These are phyloP conservation scores for Acrossocheilus fasciatus DNA, from an alignment of 2,797 vertebrate genomes.

Conservation along the genomic window DNA sequence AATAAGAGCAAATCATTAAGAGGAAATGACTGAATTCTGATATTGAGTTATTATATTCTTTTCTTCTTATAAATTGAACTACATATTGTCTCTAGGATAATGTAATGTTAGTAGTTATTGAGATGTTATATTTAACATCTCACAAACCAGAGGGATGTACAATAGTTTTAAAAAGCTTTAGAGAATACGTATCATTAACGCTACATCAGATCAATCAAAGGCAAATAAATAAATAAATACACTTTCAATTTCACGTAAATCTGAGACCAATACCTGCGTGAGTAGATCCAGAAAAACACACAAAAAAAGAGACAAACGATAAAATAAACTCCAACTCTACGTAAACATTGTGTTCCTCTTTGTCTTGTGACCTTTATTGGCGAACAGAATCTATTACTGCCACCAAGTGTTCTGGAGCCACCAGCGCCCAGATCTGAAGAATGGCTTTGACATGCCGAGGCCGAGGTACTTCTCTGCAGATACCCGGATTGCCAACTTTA, in stretches of 20 bases:
- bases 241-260: background rate
- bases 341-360: background rate
- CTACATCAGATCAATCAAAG: background rate
- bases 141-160: background rate
- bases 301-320: background rate
- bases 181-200: background rate
- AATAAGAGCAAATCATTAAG: background rate
- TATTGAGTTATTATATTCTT: background rate
- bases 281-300: background rate
- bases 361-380: background rate
- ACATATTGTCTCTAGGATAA: background rate
- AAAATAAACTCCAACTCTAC: background rate
- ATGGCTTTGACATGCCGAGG: too few species aligned
- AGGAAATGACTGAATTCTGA: background rate
- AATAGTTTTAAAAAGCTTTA: background rate
- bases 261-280: background rate
- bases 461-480: too few species aligned
- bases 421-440: background rate
- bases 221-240: background rate
- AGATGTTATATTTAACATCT: background rate
- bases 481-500: too few species aligned
- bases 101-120: too few species aligned
- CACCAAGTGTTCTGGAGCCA: constrained; percentile 9
- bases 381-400: background rate
- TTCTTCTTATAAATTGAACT: background rate